These are phyloP conservation scores for Augochlorella aurata DNA, from an alignment of 2,888 invertebrate species.

Conservation along the genomic window DNA sequence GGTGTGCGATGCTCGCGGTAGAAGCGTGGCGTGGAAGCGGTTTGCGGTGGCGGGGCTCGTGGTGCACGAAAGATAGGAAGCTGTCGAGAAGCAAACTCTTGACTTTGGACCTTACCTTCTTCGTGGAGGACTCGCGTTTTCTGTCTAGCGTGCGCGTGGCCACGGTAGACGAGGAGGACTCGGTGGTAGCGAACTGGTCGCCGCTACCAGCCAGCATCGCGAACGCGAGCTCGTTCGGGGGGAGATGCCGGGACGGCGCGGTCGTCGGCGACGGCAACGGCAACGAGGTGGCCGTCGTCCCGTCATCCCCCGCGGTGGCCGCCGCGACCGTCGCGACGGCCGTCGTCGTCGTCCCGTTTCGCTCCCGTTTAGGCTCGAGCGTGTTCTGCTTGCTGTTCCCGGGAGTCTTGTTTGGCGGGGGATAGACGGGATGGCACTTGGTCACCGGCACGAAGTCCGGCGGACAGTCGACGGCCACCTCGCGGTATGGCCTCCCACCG, in stretches of 20 bases:
- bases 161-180: conserved; percentile 36
- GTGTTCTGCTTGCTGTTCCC: conserved; percentile 68
- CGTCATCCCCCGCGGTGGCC: conserved; percentile 43
- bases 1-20: conserved; percentile 45
- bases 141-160: conserved; percentile 56
- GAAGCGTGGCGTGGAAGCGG: conserved; percentile 70
- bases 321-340: conserved; percentile 12
- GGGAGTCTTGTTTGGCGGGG: conserved; percentile 76
- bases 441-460: conserved; percentile 78
- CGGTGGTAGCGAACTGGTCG: conserved; percentile 41
- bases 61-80: conserved; percentile 66
- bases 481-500: conserved; percentile 74
- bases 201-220: conserved; percentile 37
- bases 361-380: conserved; percentile 63
- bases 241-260: conserved; percentile 22
- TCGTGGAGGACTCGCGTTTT: conserved; percentile 63
- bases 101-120: conserved; percentile 80
- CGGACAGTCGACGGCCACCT: conserved; percentile 80
- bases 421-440: conserved; percentile 80
- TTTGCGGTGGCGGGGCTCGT: conserved; percentile 49
- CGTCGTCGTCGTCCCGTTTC: conserved; percentile 24
- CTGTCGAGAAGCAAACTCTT: conserved; percentile 76
- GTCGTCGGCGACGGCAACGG: conserved; percentile 22
- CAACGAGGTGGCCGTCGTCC: conserved; percentile 22
- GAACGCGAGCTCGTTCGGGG: conserved; percentile 51